Percentiles rank a stretch among this genome's conserved stretches.
Evolutionary conservation across 2,797 vertebrate genomes (phyloP).

Genomic region (Characodon lateralis): DNA sequence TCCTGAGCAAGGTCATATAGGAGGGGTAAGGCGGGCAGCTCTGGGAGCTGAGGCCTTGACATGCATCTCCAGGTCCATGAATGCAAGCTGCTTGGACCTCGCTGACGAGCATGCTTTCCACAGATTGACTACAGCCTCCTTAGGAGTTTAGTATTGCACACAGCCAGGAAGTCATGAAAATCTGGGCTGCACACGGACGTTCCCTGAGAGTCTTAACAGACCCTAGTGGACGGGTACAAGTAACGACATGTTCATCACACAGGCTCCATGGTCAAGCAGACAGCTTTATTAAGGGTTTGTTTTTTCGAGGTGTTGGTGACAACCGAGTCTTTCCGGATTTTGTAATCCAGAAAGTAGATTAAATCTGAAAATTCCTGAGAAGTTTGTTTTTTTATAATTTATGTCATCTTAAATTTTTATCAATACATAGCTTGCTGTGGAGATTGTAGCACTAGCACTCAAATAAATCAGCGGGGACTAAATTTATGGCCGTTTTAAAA

Average conservation of each 20-base stretch:
- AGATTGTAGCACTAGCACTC: neutral
- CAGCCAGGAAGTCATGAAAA: neutral
- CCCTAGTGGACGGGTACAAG: neutral
- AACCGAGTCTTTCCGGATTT: neutral
- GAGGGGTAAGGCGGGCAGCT: no score
- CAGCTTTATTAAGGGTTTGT: neutral
- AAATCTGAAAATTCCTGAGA: neutral
- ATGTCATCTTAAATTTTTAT: neutral
- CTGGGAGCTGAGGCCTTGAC: no score
- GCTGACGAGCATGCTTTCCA: no score
- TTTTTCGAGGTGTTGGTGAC: neutral
- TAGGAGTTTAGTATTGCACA: no score
- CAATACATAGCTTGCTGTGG: neutral
- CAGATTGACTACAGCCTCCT: no score
- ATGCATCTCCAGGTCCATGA: no score
- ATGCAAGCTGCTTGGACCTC: no score
- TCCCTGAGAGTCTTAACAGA: neutral
- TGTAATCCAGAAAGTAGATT: neutral
- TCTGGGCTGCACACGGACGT: neutral
- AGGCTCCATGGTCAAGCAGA: neutral
- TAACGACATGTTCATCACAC: neutral
- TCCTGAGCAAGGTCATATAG: no score
- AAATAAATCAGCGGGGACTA: neutral
- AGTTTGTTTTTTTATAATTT: neutral
- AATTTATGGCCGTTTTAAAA: constrained; percentile 9